Evolutionary conservation across 2,113 vertebrate species (phyloP).

Genomic region (Notechis scutatus): DNA sequence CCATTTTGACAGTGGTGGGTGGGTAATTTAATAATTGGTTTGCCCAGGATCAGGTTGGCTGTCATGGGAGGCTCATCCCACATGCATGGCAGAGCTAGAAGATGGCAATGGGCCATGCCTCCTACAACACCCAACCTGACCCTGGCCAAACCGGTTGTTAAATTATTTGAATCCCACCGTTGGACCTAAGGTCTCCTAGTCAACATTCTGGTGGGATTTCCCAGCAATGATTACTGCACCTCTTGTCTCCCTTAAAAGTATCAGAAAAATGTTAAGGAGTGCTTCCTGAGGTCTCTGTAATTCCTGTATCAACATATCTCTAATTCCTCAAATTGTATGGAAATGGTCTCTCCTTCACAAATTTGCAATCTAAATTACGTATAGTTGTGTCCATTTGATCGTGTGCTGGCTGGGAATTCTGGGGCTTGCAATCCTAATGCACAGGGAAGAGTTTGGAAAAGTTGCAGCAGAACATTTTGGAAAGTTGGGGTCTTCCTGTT

Average conservation of each 20-base stretch:
- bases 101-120: too few relatives aligned
- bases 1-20: too few relatives aligned
- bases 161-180: too few relatives aligned
- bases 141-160: too few relatives aligned
- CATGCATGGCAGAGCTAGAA: too few relatives aligned
- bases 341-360: not conserved
- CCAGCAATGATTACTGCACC: not conserved
- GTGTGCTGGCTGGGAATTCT: not conserved
- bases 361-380: not conserved
- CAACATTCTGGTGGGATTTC: not conserved
- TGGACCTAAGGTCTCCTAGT: not conserved
- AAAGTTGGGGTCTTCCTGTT: not conserved
- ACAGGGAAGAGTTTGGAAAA: not conserved
- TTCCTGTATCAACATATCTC: not conserved
- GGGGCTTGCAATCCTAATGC: not conserved
- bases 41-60: too few relatives aligned
- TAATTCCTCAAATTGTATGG: not conserved
- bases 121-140: too few relatives aligned
- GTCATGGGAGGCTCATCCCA: too few relatives aligned
- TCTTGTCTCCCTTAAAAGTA: not conserved
- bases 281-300: not conserved
- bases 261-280: not conserved
- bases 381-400: not conserved
- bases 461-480: not conserved
- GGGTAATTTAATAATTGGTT: too few relatives aligned